phyloP scores from a whole-genome alignment of 2,797 vertebrate species.

The Hafferia zeledoni region DNA sequence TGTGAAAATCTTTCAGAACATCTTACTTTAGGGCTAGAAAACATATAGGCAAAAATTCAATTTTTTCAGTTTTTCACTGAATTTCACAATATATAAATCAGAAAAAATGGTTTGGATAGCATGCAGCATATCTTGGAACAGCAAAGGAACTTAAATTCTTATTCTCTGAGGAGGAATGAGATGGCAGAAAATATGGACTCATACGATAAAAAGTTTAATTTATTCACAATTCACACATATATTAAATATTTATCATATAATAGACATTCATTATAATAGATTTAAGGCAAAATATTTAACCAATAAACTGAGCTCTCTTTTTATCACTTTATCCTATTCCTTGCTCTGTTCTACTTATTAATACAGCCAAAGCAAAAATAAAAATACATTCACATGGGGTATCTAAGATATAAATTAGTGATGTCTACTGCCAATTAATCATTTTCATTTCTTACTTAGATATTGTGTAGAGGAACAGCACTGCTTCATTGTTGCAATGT shows the following conservation, averaged over 20 bases:
- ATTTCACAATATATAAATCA: not conserved
- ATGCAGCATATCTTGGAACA: not conserved
- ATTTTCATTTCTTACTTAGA: not conserved
- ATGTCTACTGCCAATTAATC: not conserved
- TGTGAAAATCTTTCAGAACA: not conserved
- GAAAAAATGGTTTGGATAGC: not conserved
- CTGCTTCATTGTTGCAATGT: not conserved
- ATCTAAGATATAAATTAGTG: conserved; percentile 13
- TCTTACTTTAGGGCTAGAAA: not conserved
- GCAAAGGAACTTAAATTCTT: not conserved
- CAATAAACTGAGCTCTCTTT: not conserved
- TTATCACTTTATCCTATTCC: not conserved
- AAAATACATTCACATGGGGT: not conserved
- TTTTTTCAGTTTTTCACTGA: not conserved
- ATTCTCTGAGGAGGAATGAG: not conserved
- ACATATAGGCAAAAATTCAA: not conserved
- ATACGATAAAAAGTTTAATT: not conserved
- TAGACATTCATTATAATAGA: not conserved
- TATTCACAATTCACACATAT: not conserved
- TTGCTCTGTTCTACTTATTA: not conserved
- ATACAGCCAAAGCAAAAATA: not conserved
- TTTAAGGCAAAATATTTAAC: not conserved
- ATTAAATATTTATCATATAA: not conserved
- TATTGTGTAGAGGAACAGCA: not conserved
- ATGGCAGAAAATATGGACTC: not conserved